phyloP scores from a whole-genome alignment of 92 coral and sea anemone species.

The Muricea muricata region DNA sequence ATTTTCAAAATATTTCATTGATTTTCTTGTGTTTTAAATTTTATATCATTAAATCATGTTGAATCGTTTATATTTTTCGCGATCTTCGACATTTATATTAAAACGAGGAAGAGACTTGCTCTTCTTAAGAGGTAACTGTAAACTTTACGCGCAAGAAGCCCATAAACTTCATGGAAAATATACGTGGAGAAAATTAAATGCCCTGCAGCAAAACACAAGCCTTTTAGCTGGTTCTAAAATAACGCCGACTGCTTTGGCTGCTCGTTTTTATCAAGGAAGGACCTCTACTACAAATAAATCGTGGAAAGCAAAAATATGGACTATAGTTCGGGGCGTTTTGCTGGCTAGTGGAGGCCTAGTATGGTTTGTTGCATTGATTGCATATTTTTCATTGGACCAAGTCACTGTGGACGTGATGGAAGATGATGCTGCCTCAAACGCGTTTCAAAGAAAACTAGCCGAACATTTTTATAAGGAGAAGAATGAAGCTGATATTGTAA shows the following conservation, averaged over 20 bases:
- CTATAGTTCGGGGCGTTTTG: conserved; percentile 62
- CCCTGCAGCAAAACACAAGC: neutral
- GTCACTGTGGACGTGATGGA: conserved; percentile 72
- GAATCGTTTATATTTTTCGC: neutral
- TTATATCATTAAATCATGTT: neutral
- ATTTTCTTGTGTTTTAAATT: neutral
- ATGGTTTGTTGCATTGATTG: conserved; percentile 65
- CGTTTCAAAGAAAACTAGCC: conserved; percentile 26
- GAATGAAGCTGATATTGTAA: conserved; percentile 47
- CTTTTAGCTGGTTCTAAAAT: neutral
- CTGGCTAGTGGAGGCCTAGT: conserved; percentile 73
- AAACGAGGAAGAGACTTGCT: neutral
- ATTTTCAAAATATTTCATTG: neutral
- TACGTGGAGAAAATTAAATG: neutral
- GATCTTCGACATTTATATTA: neutral
- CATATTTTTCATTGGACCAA: conserved; percentile 62
- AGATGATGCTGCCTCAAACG: conserved; percentile 34
- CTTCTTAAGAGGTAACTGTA: neutral
- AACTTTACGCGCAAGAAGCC: too few relatives aligned
- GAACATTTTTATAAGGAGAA: conserved; percentile 18
- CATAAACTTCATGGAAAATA: too few relatives aligned
- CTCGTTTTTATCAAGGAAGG: neutral
- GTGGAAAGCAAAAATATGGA: conserved; percentile 50
- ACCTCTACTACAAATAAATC: neutral
- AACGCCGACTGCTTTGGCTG: neutral